Conservation (phyloP, 1,140 invertebrate genomes). For the Bacillus rossius region DNA sequence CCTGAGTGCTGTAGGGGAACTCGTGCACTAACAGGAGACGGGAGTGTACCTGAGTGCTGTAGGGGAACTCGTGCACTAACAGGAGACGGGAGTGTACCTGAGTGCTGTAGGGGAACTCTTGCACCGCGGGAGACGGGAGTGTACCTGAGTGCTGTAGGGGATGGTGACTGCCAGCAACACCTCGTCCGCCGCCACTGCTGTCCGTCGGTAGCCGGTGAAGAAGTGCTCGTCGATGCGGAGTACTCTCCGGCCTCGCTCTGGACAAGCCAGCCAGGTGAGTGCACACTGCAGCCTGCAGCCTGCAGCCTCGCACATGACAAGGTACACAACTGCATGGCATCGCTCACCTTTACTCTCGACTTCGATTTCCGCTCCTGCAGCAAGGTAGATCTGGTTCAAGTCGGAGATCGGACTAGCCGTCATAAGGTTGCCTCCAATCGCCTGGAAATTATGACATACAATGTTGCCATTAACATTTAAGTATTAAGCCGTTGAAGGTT, state of each 20-base stretch:
- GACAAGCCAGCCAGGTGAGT: constrained; percentile 1
- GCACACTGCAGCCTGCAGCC: no score
- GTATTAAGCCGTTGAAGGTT: no score
- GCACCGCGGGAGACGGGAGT: no score
- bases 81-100: no score
- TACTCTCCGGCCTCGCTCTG: constrained; percentile 45
- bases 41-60: no score
- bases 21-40: no score
- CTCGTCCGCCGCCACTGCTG: constrained; percentile 68
- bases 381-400: constrained; percentile 88
- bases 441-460: constrained; percentile 39
- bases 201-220: constrained; percentile 83
- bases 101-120: no score
- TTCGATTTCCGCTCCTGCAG: constrained; percentile 53
- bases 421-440: constrained; percentile 89
- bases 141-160: constrained; percentile 51
- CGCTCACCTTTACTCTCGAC: constrained; percentile 47
- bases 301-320: no score
- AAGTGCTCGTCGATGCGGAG: constrained; percentile 77
- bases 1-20: no score
- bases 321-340: not conserved
- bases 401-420: constrained; percentile 97
- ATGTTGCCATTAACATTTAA: no score
- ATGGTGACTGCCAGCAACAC: constrained; percentile 69
- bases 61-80: no score